These are phyloP conservation scores for Hyperoplus lanceolatus DNA, from an alignment of 2,797 vertebrate species.

Conservation along the genomic window DNA sequence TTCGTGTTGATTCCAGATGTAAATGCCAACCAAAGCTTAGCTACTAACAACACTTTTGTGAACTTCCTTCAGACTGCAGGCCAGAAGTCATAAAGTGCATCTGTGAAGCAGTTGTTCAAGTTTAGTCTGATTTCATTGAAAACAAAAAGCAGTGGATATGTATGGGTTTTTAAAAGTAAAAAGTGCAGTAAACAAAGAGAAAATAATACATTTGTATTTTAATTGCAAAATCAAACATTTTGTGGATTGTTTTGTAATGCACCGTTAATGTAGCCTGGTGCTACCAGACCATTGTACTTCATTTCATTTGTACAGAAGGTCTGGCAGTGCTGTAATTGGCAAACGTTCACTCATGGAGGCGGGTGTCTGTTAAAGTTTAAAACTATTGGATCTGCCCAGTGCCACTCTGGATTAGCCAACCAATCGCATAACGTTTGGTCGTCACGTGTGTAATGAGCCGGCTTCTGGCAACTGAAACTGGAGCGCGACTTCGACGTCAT, in stretches of 20 bases:
- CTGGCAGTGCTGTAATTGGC: no score
- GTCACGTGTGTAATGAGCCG: no score
- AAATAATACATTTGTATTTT: constrained; percentile 10
- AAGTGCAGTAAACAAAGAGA: not conserved
- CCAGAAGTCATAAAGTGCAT: constrained; percentile 33
- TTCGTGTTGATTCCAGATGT: constrained; percentile 20
- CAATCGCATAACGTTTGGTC: no score
- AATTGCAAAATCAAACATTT: not conserved
- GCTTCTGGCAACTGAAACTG: no score
- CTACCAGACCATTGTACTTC: no score
- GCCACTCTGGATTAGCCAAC: no score
- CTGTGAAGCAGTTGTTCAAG: constrained; percentile 27
- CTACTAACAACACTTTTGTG: constrained; percentile 21
- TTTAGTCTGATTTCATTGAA: constrained; percentile 23
- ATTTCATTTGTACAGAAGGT: no score
- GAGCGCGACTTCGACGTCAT: no score
- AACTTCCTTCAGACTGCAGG: not conserved
- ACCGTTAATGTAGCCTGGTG: no score
- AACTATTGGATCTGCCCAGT: no score
- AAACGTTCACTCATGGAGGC: no score
- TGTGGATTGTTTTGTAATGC: not conserved
- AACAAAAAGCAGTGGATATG: not conserved
- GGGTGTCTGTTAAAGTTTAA: no score
- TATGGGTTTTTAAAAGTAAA: constrained; percentile 16
- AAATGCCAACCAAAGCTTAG: constrained; percentile 20